Evolutionary conservation across 2,113 vertebrate genomes (phyloP), one percentile per base, ranked within the genome.

Genomic region (Phalacrocorax brasilianus): DNA sequence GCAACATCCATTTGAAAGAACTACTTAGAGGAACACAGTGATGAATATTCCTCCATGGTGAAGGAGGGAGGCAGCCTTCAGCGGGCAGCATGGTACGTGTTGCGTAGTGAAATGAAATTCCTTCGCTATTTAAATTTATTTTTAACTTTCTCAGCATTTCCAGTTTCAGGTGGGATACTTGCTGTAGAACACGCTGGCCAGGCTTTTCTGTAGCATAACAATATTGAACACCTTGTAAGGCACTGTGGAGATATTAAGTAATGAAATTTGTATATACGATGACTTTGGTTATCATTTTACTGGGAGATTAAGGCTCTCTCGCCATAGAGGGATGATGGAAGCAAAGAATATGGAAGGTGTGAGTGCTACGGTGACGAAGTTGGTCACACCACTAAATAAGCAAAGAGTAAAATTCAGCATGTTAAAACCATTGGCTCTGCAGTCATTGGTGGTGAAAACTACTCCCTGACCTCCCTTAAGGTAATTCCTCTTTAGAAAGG

Each of bases 91-190:
- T 12, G 49, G 45, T 32, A 6, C 3, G 4, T 71, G 52, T 35
- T 40, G n/a, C 35, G 56, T 18, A 13, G 12, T 16, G 68, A 62
- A n/a, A 12, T 26, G 15, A 19, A 83, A 58, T 89, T 80, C 42
- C 65, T 75, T 49, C 17, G 0, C 38, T 3, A 0, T 11, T 7
- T 6, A 30, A 45, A 40, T 53, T 17, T 1, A 7, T 15, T 28
- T 30, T 4, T 76, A 23, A 24, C 38, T 66, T 89, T 44, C n/a
- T 85, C 78, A 58, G 55, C 68, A 16, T 63, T 70, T 22, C 26
- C 50, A 10, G 20, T 20, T 35, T 38, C 23, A 26, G 33, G 44
- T 7, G 3, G 52, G 79, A 19, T 26, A 4, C n/a, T 42, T 11
- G 12, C 73, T 32, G 24, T 26, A 12, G 32, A 11, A 19, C 12